Base-by-base conservation (phyloP, 2,888 invertebrate genomes). In the Volucella zonaria region DNA sequence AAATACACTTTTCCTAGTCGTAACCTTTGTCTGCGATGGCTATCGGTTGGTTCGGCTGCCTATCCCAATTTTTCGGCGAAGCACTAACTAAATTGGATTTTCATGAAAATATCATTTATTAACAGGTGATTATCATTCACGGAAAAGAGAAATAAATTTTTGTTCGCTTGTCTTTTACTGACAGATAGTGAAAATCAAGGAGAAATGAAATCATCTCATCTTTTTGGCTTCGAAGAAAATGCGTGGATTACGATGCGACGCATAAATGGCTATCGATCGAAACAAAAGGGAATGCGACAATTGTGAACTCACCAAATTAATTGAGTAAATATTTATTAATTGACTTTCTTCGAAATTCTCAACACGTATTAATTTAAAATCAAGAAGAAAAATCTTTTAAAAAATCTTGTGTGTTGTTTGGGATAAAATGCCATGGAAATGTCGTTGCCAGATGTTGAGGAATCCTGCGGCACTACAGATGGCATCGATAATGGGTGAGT, bases 131-230 rank as follows among this genome's bases (percentile, higher is more conserved):
- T 82, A 87, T 76, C 62, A 78, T 70, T 56, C 62, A 42, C 56
- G 38, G 64, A 78, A 83, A 14, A 49, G 18, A 52, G 61, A 61
- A 86, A 79, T 56, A 59, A 54, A 38, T 67, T 66, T 43, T 62
- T 71, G 81, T 76, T 83, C 58, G 67, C 75, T 78, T 59, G 47
- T 58, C 45, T 52, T 79, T 67, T 76, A 51, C 54, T 85, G 81
- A 85, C 85, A 81, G 85, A 81, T 81, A 85, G 76, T 80, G 81
- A 81, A 83, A 85, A 81, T 67, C 80, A 80, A 90, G 88, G 88
- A 88, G 89, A 89, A 89, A 91, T 91, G 91, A 91, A 91, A 91
- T 91, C 91, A 91, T 91, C 91, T 87, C 81, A 78, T 77, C 86
- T 88, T 87, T 88, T 75, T 87, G 43, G 43, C 54, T 31, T 31